These are phyloP conservation scores for Eriocheir sinensis DNA, from an alignment of 1,140 invertebrate genomes.

Conservation along the genomic window DNA sequence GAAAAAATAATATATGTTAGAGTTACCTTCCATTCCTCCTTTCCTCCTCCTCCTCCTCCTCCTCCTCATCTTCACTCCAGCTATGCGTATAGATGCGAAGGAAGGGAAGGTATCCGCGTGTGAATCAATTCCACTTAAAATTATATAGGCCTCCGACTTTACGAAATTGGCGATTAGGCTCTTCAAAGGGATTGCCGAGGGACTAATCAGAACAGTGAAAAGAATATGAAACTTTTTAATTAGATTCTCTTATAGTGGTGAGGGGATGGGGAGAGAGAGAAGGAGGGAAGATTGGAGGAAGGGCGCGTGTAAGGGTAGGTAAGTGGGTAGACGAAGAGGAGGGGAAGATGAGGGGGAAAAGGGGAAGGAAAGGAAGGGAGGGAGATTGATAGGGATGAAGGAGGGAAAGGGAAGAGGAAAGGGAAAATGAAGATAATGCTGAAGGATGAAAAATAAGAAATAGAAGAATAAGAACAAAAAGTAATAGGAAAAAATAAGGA, in stretches of 20 bases:
- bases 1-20: background rate
- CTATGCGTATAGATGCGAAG: background rate
- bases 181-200: conserved; percentile 39
- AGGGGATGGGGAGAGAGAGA: background rate
- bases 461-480: too few species aligned
- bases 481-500: too few species aligned
- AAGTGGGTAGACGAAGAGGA: background rate
- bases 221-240: conserved; percentile 56
- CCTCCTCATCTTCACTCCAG: too few species aligned
- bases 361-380: background rate
- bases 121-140: conserved; percentile 54
- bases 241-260: conserved; percentile 39
- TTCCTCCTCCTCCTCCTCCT: background rate
- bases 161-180: conserved; percentile 56
- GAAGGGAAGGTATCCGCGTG: background rate
- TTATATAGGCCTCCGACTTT: conserved; percentile 57
- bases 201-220: conserved; percentile 62
- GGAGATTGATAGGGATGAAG: too few species aligned
- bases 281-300: background rate
- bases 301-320: background rate
- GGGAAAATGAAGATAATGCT: too few species aligned
- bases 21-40: background rate
- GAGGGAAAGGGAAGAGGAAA: background rate
- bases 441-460: too few species aligned
- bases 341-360: background rate